Evolutionary conservation across 92 coral and sea anemone species (phyloP).

Genomic region (Nematostella vectensis): DNA sequence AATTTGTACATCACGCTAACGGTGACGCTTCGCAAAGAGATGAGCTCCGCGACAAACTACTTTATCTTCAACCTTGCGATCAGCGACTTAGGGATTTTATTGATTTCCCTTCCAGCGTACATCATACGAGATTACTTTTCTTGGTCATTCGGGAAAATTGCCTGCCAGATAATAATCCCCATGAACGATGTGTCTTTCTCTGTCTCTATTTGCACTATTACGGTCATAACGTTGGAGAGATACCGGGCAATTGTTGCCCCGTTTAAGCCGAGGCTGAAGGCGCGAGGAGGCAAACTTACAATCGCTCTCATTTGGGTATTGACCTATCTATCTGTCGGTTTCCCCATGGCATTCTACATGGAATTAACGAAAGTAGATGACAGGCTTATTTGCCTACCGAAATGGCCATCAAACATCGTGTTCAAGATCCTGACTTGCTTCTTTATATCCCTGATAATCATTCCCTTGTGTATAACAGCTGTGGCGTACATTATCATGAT

Average conservation of each 20-base stretch:
- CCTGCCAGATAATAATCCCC: constrained; percentile 57
- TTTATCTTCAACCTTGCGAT: constrained; percentile 80
- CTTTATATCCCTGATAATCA: constrained; percentile 20
- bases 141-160: constrained; percentile 67
- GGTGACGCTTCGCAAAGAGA: constrained; percentile 45
- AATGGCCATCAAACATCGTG: constrained; percentile 34
- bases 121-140: constrained; percentile 54
- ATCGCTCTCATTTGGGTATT: constrained; percentile 40
- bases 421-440: constrained; percentile 31
- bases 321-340: constrained; percentile 37
- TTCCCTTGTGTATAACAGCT: constrained; percentile 40
- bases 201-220: constrained; percentile 67
- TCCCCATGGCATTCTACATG: constrained; percentile 45
- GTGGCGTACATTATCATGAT: constrained; percentile 50
- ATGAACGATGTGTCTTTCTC: constrained; percentile 77
- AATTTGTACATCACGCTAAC: constrained; percentile 60
- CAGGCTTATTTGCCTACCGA: constrained; percentile 24
- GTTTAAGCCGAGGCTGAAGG: constrained; percentile 42
- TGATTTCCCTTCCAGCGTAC: constrained; percentile 62
- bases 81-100: constrained; percentile 59
- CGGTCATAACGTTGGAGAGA: constrained; percentile 68
- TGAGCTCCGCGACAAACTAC: constrained; percentile 62
- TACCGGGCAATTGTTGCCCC: constrained; percentile 69
- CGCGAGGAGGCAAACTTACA: constrained; percentile 36
- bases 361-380: constrained; percentile 18